Percentiles rank a stretch among this genome's conserved stretches.
These are phyloP conservation scores for Amphiprion ocellaris DNA, from an alignment of 2,113 vertebrate genomes.

Conservation along the genomic window DNA sequence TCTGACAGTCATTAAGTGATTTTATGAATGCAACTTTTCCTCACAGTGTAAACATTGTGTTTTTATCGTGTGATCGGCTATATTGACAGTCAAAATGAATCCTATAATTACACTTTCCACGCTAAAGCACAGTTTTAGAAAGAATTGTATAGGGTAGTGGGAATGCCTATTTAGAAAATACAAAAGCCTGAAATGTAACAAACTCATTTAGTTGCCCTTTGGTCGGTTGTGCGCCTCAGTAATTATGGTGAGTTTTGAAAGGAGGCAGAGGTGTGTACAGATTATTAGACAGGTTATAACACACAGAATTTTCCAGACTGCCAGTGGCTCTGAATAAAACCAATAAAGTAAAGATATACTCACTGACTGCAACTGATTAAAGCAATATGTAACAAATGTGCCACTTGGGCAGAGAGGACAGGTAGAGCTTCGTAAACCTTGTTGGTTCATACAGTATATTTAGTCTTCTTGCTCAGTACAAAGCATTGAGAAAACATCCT, in stretches of 20 bases:
- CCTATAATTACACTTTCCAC: too few relatives aligned
- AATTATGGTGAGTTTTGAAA: conserved; percentile 22
- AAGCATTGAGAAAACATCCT: conserved; percentile 82
- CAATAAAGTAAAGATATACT: neutral
- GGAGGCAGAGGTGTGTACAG: conserved; percentile 42
- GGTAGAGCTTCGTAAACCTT: neutral
- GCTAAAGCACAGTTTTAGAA: too few relatives aligned
- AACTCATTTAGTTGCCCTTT: too few relatives aligned
- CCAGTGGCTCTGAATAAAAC: conserved; percentile 9
- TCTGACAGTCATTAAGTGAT: too few relatives aligned
- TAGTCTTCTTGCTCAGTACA: conserved; percentile 55
- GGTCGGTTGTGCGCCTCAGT: neutral
- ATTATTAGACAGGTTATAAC: conserved; percentile 40
- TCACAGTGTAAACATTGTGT: too few relatives aligned
- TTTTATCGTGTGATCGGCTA: too few relatives aligned
- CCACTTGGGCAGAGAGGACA: neutral
- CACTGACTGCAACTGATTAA: conserved; percentile 11
- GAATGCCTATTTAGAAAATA: too few relatives aligned
- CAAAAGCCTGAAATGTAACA: too few relatives aligned
- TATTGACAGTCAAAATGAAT: too few relatives aligned
- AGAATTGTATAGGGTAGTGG: too few relatives aligned
- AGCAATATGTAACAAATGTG: conserved; percentile 6
- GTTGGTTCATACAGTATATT: conserved; percentile 14
- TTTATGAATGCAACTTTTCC: too few relatives aligned
- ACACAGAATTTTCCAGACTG: conserved; percentile 15